Conservation (phyloP, 1,140 invertebrate genomes). For the Triops cancriformis region DNA sequence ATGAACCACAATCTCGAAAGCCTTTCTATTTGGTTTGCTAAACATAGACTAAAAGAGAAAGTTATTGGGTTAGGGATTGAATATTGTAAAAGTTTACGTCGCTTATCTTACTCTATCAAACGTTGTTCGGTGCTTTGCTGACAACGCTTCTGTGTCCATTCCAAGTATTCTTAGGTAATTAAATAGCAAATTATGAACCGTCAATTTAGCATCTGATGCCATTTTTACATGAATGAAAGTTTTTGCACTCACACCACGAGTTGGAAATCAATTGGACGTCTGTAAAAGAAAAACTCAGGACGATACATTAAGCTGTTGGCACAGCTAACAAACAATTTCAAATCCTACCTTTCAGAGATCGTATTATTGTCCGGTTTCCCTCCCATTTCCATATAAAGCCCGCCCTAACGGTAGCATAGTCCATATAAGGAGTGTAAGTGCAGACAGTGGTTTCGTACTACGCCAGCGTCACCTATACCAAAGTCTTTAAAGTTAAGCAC, state of each 20-base stretch:
- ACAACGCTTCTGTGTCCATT: slow-evolving; percentile 21
- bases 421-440: not conserved
- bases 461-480: too few species aligned
- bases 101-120: slow-evolving; percentile 8
- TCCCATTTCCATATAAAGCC: not conserved
- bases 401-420: not conserved
- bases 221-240: not conserved
- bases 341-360: not conserved
- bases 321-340: too few species aligned
- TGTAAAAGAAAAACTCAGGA: too few species aligned
- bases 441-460: too few species aligned
- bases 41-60: not conserved
- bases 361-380: not conserved
- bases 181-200: slow-evolving; percentile 8
- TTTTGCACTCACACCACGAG: not conserved
- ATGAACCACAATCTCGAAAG: slow-evolving; percentile 20
- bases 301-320: too few species aligned
- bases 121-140: slow-evolving; percentile 14
- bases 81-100: not conserved
- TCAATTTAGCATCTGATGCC: not conserved
- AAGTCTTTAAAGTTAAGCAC: too few species aligned
- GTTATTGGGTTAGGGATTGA: not conserved
- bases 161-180: slow-evolving; percentile 16
- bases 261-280: too few species aligned
- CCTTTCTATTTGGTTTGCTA: slow-evolving; percentile 20